These are phyloP conservation scores for Dendrolimus kikuchii DNA, from an alignment of 1,140 invertebrate genomes.

Conservation along the genomic window DNA sequence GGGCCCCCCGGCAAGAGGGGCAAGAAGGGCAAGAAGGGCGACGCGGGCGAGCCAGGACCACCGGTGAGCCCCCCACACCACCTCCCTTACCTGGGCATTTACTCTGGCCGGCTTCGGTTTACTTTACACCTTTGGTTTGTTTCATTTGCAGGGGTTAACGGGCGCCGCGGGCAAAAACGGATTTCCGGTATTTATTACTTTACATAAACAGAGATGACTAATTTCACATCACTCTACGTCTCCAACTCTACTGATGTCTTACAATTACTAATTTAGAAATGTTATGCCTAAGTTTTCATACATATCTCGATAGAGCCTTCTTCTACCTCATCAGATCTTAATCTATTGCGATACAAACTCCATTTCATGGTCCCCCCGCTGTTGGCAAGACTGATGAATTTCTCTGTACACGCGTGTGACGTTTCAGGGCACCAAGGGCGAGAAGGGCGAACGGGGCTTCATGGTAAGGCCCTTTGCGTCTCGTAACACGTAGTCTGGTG, in stretches of 20 bases:
- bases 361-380: neutral
- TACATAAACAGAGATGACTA: conserved; percentile 5
- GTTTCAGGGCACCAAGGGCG: conserved; percentile 79
- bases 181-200: conserved; percentile 82
- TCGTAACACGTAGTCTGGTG: neutral
- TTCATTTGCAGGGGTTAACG: conserved; percentile 80
- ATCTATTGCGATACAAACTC: too few relatives aligned
- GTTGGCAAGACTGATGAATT: neutral
- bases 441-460: conserved; percentile 77
- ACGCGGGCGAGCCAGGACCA: conserved; percentile 83
- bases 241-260: too few relatives aligned
- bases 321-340: too few relatives aligned
- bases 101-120: conserved; percentile 1
- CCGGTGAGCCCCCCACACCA: conserved; percentile 70
- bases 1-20: conserved; percentile 87
- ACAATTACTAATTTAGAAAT: too few relatives aligned
- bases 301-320: too few relatives aligned
- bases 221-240: too few relatives aligned
- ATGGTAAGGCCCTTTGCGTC: conserved; percentile 74
- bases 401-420: conserved; percentile 35
- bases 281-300: too few relatives aligned
- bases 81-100: neutral
- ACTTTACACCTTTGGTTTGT: conserved; percentile 16
- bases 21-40: conserved; percentile 92
- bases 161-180: conserved; percentile 88